Conservation (phyloP, 2,113 vertebrate species). For the Gavialis gangeticus region DNA sequence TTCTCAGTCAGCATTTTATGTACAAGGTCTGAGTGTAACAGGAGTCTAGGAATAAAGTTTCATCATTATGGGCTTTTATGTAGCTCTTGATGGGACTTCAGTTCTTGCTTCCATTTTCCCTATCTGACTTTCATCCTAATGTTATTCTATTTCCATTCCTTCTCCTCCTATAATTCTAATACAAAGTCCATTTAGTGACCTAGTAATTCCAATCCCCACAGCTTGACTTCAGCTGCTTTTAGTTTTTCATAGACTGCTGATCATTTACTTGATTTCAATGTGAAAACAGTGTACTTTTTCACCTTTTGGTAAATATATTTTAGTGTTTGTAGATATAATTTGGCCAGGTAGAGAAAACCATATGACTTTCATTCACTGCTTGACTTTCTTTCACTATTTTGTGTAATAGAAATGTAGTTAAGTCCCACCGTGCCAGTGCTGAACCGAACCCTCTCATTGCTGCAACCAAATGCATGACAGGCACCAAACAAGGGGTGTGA, state of each 20-base stretch:
- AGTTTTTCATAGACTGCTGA: background rate
- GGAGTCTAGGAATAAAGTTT: constrained; percentile 13
- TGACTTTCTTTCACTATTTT: background rate
- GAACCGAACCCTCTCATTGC: background rate
- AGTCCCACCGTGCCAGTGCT: background rate
- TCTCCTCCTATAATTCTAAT: background rate
- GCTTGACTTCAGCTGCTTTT: background rate
- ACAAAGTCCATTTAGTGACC: background rate
- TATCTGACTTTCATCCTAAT: background rate
- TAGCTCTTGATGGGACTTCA: background rate
- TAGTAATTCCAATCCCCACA: background rate
- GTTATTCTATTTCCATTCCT: background rate
- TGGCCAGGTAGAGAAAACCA: background rate
- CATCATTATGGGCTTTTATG: too few relatives aligned
- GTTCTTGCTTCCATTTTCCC: background rate
- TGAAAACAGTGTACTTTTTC: background rate
- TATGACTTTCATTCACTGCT: background rate
- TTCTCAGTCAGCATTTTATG: constrained; percentile 32
- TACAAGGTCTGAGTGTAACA: background rate
- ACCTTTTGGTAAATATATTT: background rate
- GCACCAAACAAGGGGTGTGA: background rate
- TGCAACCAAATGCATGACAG: background rate
- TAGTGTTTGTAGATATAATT: background rate
- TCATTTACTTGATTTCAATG: background rate
- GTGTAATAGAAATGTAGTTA: background rate